phyloP scores from a whole-genome alignment of 2,113 vertebrate genomes.

The Pterocles burchelli region DNA sequence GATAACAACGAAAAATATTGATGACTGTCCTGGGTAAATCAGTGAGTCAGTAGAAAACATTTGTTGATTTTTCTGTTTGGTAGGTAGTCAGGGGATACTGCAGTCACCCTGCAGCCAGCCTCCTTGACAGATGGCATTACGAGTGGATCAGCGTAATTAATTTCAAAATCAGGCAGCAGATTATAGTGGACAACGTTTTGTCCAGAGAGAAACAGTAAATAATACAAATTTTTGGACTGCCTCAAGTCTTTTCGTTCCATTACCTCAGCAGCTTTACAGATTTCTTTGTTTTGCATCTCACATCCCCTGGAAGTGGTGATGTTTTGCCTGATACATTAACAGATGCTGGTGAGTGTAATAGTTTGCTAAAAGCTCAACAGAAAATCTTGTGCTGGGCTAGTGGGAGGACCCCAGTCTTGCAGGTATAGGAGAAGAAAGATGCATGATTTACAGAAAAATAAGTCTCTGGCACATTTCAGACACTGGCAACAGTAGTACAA shows the following conservation, averaged over 20 bases:
- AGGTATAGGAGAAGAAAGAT: slow-evolving; percentile 13
- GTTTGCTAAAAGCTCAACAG: slow-evolving; percentile 16
- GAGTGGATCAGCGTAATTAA: slow-evolving; percentile 30
- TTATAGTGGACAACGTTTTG: background rate
- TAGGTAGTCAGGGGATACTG: slow-evolving; percentile 56
- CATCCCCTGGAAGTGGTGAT: background rate
- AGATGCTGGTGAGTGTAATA: background rate
- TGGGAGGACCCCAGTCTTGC: background rate
- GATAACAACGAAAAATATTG: background rate
- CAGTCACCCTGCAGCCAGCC: background rate
- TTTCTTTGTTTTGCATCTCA: background rate
- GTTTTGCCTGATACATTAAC: background rate
- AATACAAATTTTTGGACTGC: background rate
- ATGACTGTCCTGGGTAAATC: background rate
- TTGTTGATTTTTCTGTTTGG: slow-evolving; percentile 49
- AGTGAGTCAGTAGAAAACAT: slow-evolving; percentile 3
- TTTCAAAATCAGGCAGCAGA: slow-evolving; percentile 31
- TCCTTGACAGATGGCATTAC: slow-evolving; percentile 34
- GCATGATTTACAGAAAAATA: background rate
- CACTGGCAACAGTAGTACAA: slow-evolving; percentile 4
- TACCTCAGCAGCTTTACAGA: background rate
- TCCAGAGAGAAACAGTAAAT: background rate
- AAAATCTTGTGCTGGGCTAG: slow-evolving; percentile 1
- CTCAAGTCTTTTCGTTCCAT: background rate
- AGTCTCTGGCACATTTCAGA: background rate